These are phyloP conservation scores for Gambusia holbrooki DNA, from an alignment of 2,113 vertebrate species.

Conservation along the genomic window DNA sequence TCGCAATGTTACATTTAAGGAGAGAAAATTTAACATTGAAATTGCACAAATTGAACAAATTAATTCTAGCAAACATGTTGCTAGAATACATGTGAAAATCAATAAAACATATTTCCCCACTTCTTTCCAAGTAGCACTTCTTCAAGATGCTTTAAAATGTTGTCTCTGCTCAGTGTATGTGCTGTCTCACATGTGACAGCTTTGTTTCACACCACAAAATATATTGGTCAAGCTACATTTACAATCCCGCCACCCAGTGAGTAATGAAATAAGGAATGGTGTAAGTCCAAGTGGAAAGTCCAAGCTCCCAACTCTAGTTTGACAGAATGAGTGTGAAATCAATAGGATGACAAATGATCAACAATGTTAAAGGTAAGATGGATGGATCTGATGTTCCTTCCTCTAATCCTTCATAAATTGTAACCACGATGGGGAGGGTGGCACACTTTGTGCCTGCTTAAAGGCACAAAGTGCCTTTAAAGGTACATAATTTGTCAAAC, in stretches of 20 bases:
- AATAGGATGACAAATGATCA: constrained; percentile 73
- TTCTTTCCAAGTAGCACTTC: not conserved
- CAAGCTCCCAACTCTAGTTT: constrained; percentile 54
- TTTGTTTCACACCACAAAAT: constrained; percentile 56
- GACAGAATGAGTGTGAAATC: constrained; percentile 68
- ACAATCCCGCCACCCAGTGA: constrained; percentile 54
- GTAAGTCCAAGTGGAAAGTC: constrained; percentile 64
- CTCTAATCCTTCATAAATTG: constrained; percentile 61
- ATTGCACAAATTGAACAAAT: too few species aligned
- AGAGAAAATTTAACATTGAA: too few species aligned
- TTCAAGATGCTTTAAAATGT: constrained; percentile 19
- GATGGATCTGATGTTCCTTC: constrained; percentile 57
- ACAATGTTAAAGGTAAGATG: constrained; percentile 62
- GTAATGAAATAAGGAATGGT: constrained; percentile 66
- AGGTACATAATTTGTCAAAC: constrained; percentile 2
- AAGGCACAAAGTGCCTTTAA: not conserved
- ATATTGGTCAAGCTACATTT: constrained; percentile 53
- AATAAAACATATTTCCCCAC: too few species aligned
- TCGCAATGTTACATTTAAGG: too few species aligned
- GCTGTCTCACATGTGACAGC: constrained; percentile 52
- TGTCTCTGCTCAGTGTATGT: constrained; percentile 24
- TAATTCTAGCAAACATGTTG: too few species aligned
- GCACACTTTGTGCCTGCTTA: constrained; percentile 1
- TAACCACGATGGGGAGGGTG: constrained; percentile 7
- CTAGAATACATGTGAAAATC: too few species aligned